Conservation (phyloP, 2,888 invertebrate species). For the Platycheirus rosarum region DNA sequence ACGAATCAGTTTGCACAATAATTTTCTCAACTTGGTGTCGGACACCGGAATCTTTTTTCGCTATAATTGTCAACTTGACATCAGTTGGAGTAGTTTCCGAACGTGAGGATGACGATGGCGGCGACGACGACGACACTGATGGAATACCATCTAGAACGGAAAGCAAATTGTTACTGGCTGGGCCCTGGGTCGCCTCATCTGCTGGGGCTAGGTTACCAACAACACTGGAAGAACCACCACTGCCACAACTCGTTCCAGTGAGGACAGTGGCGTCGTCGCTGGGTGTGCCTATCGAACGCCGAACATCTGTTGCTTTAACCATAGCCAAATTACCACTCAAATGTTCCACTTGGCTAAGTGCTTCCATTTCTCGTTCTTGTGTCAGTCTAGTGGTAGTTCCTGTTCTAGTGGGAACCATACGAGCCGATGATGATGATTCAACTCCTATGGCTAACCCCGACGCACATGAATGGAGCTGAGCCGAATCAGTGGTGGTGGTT, state of each 20-base stretch:
- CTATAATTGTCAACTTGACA: conserved; percentile 60
- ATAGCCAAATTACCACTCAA: conserved; percentile 25
- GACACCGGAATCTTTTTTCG: conserved; percentile 44
- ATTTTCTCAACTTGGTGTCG: conserved; percentile 59
- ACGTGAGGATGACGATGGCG: conserved; percentile 31
- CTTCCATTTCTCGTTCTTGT: conserved; percentile 33
- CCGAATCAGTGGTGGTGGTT: conserved; percentile 34
- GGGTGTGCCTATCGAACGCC: conserved; percentile 44
- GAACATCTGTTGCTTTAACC: conserved; percentile 55
- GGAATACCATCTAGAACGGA: conserved; percentile 70
- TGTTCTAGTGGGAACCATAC: neutral
- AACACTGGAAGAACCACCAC: conserved; percentile 59
- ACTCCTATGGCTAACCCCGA: conserved; percentile 53
- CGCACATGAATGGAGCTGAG: conserved; percentile 65
- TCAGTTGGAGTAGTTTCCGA: conserved; percentile 44
- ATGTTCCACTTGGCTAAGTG: conserved; percentile 63
- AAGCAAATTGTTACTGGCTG: conserved; percentile 64
- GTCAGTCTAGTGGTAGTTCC: conserved; percentile 41
- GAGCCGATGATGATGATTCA: conserved; percentile 49
- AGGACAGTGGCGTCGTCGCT: conserved; percentile 41
- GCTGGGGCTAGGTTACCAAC: conserved; percentile 60
- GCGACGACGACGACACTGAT: conserved; percentile 66
- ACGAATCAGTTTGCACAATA: conserved; percentile 76
- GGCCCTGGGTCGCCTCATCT: conserved; percentile 53
- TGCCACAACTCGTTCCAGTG: conserved; percentile 51